Base-by-base conservation (phyloP, 2,888 invertebrate species). In the Glomeris marginata region DNA sequence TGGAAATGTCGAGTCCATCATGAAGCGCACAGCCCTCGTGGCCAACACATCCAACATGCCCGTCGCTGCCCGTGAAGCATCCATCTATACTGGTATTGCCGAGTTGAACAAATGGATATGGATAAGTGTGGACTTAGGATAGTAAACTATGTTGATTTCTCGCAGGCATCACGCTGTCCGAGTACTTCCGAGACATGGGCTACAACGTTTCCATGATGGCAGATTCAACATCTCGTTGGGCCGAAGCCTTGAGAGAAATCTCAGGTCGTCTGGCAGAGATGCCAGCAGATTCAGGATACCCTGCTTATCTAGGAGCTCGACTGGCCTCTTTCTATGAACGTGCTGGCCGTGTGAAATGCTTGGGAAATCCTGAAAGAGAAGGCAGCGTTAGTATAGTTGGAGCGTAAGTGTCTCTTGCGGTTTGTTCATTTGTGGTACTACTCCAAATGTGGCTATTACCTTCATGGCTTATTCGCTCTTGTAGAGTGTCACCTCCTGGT, bases 11-110 rank as follows among this genome's bases (percentile, higher is more conserved):
- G 98, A 97, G 68, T 94, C 95, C 59, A 99, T 99, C 72, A 99
- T 99, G 98, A 97, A 95, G 74, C 84, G 98, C 70, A 99, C 98
- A 2, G 88, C 95, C 36, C 76, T 99, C 53, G 98, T 99, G 18
- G 98, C 98, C 63, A 99, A 99, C 73, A 99, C 98, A 33, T 98
- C 97, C 57, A 99, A 99, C 85, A 99, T 99, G 98, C 98, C 98
- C 66, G 98, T 99, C 56, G 98, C 98, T 63, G 98, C 98, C 69
- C 83, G 98, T 70, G 98, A 98, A 73, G 98, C 98, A 54, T 98
- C 97, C 67, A 99, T 98, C 69, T 98, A 98, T 71, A 98, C 98
- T 54, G 92, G 73, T 67, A 28, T 28, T 28, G 3, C 28, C n/a
- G n/a, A n/a, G n/a, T n/a, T n/a, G n/a, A 37, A 10, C 10, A 43